Conservation (phyloP, 2,888 invertebrate genomes). For the Psylliodes chrysocephalus region DNA sequence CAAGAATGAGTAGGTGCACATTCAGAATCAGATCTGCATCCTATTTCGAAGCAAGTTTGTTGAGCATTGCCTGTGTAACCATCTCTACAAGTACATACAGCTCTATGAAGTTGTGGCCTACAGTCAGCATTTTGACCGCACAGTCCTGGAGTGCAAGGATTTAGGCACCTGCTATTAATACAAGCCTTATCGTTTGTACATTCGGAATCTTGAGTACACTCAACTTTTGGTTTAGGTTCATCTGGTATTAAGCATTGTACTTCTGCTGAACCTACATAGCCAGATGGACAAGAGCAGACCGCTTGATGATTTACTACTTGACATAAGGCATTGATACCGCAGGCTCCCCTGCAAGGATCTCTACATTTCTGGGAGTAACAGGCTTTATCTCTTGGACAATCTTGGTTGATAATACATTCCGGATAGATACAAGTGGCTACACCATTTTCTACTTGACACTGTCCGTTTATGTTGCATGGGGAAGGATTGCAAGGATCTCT, state of each 20-base stretch:
- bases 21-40: slow-evolving; percentile 86
- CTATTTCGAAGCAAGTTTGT: slow-evolving; percentile 80
- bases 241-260: slow-evolving; percentile 74
- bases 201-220: slow-evolving; percentile 80
- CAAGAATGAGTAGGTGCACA: slow-evolving; percentile 86
- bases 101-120: slow-evolving; percentile 80
- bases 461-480: slow-evolving; percentile 85
- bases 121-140: slow-evolving; percentile 85
- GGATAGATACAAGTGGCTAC: slow-evolving; percentile 83
- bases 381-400: slow-evolving; percentile 82
- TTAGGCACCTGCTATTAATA: slow-evolving; percentile 76
- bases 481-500: slow-evolving; percentile 85
- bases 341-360: slow-evolving; percentile 85
- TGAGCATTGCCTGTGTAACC: slow-evolving; percentile 88
- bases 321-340: slow-evolving; percentile 85
- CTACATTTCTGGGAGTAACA: slow-evolving; percentile 86
- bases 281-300: slow-evolving; percentile 83
- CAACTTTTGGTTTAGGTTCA: slow-evolving; percentile 71
- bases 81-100: slow-evolving; percentile 83
- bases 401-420: slow-evolving; percentile 89
- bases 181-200: slow-evolving; percentile 88
- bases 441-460: slow-evolving; percentile 78
- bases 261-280: slow-evolving; percentile 81
- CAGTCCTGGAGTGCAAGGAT: slow-evolving; percentile 76
- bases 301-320: slow-evolving; percentile 83